Base-by-base conservation (phyloP, 2,888 invertebrate species). In the Zhuqinia jingwanae region DNA sequence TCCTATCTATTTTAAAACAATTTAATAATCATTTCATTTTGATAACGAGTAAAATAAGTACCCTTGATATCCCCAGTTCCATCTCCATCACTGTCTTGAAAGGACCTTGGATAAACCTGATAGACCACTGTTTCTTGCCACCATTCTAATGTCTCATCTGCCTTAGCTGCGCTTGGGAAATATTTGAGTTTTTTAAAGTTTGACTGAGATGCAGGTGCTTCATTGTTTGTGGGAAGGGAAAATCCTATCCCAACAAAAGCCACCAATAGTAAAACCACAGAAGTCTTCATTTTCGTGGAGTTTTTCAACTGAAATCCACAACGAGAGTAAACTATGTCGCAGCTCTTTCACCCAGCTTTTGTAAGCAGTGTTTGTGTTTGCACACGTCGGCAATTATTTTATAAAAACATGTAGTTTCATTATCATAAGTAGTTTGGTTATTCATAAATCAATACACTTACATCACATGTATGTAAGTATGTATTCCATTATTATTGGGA, bases 41-140 rank as follows among this genome's bases (percentile, higher is more conserved):
- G n/a, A n/a, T n/a, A n/a, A n/a, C n/a, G n/a, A n/a, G n/a, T n/a
- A n/a, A n/a, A n/a, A n/a, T n/a, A 56, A 2, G 15, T 65, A 47
- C 73, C 73, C 10, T 73, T 17, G 13, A 73, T 45, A n/a, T 73
- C 73, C n/a, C 73, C 70, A 22, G 47, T 70, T n/a, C 70, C 73
- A 50, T 50, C 53, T 13, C 47, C 73, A 73, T 73, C 47, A 2
- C 20, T 15, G 20, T 73, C 73, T n/a, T 50, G 25, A 73, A 50
- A 50, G 3, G 73, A 73, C 22, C 73, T 47, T 0, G 53, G 50
- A 13, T 73, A 73, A 2, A 73, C 53, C 50, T 73, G 50, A 27
- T 73, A 73, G 13, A 73, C 27, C 0, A 73, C 50, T 10, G 50
- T n/a, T 73, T 53, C 30, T 22, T 73, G 50, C 73, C 73, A 73